phyloP scores from a whole-genome alignment of 2,113 vertebrate genomes.

The Falco punctatus region DNA sequence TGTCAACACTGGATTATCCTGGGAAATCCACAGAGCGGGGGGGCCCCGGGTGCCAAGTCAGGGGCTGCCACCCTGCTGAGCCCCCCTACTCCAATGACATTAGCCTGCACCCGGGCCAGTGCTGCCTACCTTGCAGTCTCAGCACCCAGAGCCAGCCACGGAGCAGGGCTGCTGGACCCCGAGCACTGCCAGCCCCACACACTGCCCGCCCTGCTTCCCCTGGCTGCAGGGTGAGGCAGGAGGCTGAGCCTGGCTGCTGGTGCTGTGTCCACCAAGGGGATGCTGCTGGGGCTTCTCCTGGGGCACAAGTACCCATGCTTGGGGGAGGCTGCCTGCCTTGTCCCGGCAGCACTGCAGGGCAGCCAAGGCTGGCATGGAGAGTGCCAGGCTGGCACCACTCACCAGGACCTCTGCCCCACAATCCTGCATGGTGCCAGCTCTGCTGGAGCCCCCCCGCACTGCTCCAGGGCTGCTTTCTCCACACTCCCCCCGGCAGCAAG shows the following conservation, averaged over 20 bases:
- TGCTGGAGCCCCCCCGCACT: rapidly evolving
- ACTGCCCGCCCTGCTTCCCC: background rate
- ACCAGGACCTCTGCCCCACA: background rate
- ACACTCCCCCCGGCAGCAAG: background rate
- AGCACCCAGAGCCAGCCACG: rapidly evolving
- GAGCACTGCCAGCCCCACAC: background rate
- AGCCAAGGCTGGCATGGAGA: rapidly evolving
- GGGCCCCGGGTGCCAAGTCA: background rate
- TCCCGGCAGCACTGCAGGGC: background rate
- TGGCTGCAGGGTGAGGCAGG: too few relatives aligned
- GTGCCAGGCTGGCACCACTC: background rate
- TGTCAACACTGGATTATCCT: background rate
- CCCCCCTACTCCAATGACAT: rapidly evolving
- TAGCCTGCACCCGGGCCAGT: rapidly evolving
- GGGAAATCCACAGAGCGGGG: background rate
- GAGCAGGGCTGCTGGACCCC: background rate
- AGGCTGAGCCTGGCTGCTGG: background rate
- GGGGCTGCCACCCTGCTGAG: background rate
- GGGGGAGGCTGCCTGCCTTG: too few relatives aligned
- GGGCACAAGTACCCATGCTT: background rate
- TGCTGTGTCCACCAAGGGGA: rapidly evolving
- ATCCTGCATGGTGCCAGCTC: rapidly evolving
- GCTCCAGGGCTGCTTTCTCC: background rate
- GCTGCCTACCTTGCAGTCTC: rapidly evolving
- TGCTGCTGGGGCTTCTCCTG: background rate